Evolutionary conservation across 2,888 invertebrate genomes (phyloP).

Genomic region (Liodrosophila aerea): DNA sequence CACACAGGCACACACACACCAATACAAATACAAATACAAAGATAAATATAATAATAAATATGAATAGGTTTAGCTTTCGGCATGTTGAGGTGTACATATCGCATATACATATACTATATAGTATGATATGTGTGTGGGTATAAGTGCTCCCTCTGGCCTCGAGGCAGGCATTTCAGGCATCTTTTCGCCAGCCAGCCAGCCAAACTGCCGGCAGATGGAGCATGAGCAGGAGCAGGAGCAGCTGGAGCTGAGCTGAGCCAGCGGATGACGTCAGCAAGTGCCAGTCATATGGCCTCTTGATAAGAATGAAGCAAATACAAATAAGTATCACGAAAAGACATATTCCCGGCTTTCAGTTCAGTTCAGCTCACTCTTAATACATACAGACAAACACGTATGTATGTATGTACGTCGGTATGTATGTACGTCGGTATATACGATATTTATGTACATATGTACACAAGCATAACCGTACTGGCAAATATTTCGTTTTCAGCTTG

Average conservation of each 20-base stretch:
- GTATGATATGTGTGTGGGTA: too few relatives aligned
- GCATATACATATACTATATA: too few relatives aligned
- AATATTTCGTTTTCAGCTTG: slow-evolving; percentile 49
- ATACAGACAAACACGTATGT: not conserved
- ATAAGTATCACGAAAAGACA: slow-evolving; percentile 47
- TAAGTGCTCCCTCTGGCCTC: slow-evolving; percentile 14
- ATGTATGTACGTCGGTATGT: not conserved
- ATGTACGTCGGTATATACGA: not conserved
- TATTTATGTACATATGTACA: too few relatives aligned
- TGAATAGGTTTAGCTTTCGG: too few relatives aligned
- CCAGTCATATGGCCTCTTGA: slow-evolving; percentile 50
- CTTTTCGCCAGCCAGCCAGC: too few relatives aligned
- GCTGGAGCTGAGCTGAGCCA: slow-evolving; percentile 10
- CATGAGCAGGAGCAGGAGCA: slow-evolving; percentile 4
- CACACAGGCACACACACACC: not conserved
- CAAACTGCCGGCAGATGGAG: too few relatives aligned
- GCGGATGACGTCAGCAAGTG: slow-evolving; percentile 50
- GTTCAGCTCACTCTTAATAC: slow-evolving; percentile 14
- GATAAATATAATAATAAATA: not conserved
- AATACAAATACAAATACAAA: not conserved
- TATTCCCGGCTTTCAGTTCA: slow-evolving; percentile 28
- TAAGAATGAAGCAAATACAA: slow-evolving; percentile 50
- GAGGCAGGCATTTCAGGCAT: slow-evolving; percentile 30
- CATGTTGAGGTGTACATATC: too few relatives aligned
- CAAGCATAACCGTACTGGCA: slow-evolving; percentile 24